These are phyloP conservation scores for Leptinotarsa tumamoca DNA, from an alignment of 2,888 invertebrate genomes.

Conservation along the genomic window DNA sequence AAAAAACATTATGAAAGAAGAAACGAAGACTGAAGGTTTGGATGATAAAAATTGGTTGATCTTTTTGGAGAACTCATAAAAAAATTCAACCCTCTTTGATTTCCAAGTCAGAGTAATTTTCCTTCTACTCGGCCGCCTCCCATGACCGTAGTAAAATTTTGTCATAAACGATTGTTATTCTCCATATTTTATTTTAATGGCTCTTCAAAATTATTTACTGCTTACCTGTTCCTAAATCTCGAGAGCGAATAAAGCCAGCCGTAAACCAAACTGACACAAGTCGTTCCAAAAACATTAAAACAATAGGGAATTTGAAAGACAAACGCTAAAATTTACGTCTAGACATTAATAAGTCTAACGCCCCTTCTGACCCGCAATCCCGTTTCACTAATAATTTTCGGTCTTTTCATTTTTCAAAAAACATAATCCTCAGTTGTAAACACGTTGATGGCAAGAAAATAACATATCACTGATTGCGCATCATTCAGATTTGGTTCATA, in stretches of 20 bases:
- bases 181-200: conserved; percentile 37
- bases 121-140: neutral
- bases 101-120: neutral
- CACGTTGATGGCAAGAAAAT: conserved; percentile 6
- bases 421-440: conserved; percentile 22
- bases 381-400: conserved; percentile 34
- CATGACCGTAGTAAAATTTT: neutral
- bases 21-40: too few species aligned
- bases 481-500: conserved; percentile 17
- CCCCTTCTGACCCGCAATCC: conserved; percentile 40
- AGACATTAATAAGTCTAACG: conserved; percentile 47
- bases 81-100: neutral
- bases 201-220: conserved; percentile 31
- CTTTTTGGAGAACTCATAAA: neutral
- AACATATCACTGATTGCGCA: neutral
- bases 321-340: conserved; percentile 46
- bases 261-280: conserved; percentile 41
- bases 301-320: conserved; percentile 42
- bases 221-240: conserved; percentile 41
- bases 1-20: too few species aligned
- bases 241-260: conserved; percentile 41
- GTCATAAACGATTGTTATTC: conserved; percentile 32
- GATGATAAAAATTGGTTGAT: too few species aligned
- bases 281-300: conserved; percentile 37
- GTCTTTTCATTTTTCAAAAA: conserved; percentile 31